Evolutionary conservation across 2,797 vertebrate species (phyloP).

Genomic region (Picus viridis): DNA sequence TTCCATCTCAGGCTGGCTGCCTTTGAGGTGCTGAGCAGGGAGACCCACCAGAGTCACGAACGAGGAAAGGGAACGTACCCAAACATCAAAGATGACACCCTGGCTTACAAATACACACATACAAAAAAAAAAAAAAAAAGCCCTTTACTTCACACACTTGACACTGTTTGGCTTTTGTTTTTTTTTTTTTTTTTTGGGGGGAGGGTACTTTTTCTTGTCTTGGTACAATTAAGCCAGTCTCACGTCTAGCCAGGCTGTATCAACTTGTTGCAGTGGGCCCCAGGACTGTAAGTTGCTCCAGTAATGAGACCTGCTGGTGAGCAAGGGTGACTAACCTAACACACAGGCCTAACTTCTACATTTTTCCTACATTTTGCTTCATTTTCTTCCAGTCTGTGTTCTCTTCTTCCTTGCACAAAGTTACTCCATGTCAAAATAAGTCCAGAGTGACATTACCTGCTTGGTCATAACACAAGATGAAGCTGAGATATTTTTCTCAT

Average conservation of each 20-base stretch:
- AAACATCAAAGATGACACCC: background rate
- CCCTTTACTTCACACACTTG: background rate
- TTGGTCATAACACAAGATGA: background rate
- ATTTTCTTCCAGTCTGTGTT: background rate
- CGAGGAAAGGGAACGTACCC: background rate
- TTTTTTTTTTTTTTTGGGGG: background rate
- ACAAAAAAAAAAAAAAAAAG: background rate
- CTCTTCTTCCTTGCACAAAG: background rate
- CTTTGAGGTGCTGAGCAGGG: background rate
- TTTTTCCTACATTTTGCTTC: background rate
- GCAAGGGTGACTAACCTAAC: background rate
- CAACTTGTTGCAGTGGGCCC: background rate
- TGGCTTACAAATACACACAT: background rate
- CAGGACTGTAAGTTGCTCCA: background rate
- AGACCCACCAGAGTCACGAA: background rate
- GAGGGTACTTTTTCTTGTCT: background rate
- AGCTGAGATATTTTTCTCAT: background rate
- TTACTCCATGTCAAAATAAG: accelerated
- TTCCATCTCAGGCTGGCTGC: background rate
- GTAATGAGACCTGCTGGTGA: accelerated
- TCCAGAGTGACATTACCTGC: background rate
- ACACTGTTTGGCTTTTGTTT: too few species aligned
- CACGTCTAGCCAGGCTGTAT: background rate
- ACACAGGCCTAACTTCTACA: background rate
- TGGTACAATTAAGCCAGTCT: background rate